Conservation (phyloP, 2,113 vertebrate species). For the Cairina moschata region DNA sequence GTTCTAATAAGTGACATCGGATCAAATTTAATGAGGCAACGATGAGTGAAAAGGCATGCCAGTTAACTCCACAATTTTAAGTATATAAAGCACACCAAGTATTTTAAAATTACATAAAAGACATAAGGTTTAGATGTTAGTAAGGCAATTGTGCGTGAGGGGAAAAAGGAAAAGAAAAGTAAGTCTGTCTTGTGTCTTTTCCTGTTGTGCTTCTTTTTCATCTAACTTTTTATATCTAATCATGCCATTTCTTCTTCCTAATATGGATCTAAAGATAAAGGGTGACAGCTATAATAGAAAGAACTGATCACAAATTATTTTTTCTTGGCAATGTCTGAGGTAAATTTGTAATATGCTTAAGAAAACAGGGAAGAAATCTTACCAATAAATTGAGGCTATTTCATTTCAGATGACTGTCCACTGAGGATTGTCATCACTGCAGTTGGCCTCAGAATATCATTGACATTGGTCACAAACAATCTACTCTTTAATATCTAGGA, state of each 20-base stretch:
- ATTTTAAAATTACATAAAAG: neutral
- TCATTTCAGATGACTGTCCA: neutral
- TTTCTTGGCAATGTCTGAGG: neutral
- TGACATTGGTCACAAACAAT: slow-evolving; percentile 1
- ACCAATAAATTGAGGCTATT: neutral
- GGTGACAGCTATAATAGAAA: neutral
- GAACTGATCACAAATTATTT: neutral
- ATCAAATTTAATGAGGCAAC: neutral
- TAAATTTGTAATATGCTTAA: neutral
- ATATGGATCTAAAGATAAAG: neutral
- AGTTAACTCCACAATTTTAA: neutral
- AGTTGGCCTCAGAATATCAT: neutral
- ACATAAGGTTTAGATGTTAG: neutral
- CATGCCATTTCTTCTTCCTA: neutral
- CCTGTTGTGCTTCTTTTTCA: neutral
- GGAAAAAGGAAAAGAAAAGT: neutral
- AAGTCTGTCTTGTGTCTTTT: neutral
- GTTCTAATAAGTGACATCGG: neutral
- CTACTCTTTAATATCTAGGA: neutral
- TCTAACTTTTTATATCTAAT: neutral
- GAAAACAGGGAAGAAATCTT: neutral
- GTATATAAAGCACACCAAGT: neutral
- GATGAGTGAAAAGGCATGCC: neutral
- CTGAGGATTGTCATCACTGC: neutral
- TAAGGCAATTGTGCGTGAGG: neutral